Base-by-base conservation (phyloP, 2,113 vertebrate genomes). In the Cyprinodon variegatus region DNA sequence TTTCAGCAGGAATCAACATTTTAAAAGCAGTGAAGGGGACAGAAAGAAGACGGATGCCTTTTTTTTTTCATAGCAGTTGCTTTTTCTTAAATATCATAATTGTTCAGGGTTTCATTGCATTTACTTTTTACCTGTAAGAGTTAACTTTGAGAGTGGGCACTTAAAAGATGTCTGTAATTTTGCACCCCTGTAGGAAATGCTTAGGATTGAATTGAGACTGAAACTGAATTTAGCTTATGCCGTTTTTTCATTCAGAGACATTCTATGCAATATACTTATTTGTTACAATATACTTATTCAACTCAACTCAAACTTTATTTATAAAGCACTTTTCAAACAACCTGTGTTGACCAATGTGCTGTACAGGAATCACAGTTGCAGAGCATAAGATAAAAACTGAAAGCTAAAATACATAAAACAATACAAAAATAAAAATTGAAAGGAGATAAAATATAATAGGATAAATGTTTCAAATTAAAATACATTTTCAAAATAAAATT, bases 1-100 rank as follows among this genome's bases (percentile, higher is more conserved):
- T 50, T 17, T 17, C 48, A 50, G 48, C 15, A 69, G 50, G 15
- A 59, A 17, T 29, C 65, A 77, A 71, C 86, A 86, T 85, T 82
- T 84, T 2, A 59, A 61, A 48, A 64, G 46, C 66, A 50, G 68
- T 60, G 61, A 62, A 50, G 7, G 15, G 53, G 64, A 61, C 63
- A 41, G 39, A 6, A 45, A 76, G 39, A 6, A 45, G 74, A 57
- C 48, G 77, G 84, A 70, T 66, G 66, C 81, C 72, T 68, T 36
- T 66, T 62, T 65, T 43, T 41, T 20, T 43, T 1, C 10, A 1
- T 46, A 45, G 1, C 22, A 36, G 11, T 50, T 22, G 29, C 29
- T 22, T 1, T 17, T 29, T 39, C 50, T 4, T 0, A 14, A 20
- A 17, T n/a, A 10, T 37, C 3, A 14, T 65, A 12, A 38, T 36